Evolutionary conservation across 2,888 invertebrate species (phyloP), one percentile per base, ranked within the genome.

Genomic region (Polietes domitor): DNA sequence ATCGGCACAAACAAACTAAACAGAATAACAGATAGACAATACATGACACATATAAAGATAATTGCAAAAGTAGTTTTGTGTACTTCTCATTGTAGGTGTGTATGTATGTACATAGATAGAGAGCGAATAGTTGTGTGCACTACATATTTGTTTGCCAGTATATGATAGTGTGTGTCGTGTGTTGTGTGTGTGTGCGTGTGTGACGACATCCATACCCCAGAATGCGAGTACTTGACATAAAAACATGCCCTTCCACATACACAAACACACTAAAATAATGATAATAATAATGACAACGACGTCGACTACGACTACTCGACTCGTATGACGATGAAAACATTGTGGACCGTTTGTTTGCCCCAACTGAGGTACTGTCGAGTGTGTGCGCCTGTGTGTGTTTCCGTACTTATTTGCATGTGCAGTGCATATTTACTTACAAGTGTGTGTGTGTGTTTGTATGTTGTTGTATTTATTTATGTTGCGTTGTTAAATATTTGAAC

Each of bases 401-500:
- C 28, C 50, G 26, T 58, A 21, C 61, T 61, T 53, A 19, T 50
- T 24, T 73, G 21, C 12, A 47, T 47, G 47, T 12, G n/a, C 6
- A 47, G 12, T n/a, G 47, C 12, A 47, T 47, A 47, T 47, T 47
- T n/a, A 47, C 9, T 32, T 32, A 32, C 32, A 9, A 6, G 9
- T 32, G 4, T 32, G 32, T 32, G 32, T 32, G 4, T 32, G 32
- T 32, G 5, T 32, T 9, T 50, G 17, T 50, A 5, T 50, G n/a
- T n/a, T 19, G 6, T n/a, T 50, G 3, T 53, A n/a, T 65, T 0
- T 32, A 9, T 58, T 68, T 55, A 24, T 65, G 21, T 19, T 21
- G 19, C 32, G 5, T 41, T 58, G 24, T 68, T 73, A 77, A 81
- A 77, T 72, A 81, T 81, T 81, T 77, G 47, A 76, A 77, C 47